These are phyloP conservation scores for Carduelis carduelis DNA, from an alignment of 2,797 vertebrate species.

Conservation along the genomic window DNA sequence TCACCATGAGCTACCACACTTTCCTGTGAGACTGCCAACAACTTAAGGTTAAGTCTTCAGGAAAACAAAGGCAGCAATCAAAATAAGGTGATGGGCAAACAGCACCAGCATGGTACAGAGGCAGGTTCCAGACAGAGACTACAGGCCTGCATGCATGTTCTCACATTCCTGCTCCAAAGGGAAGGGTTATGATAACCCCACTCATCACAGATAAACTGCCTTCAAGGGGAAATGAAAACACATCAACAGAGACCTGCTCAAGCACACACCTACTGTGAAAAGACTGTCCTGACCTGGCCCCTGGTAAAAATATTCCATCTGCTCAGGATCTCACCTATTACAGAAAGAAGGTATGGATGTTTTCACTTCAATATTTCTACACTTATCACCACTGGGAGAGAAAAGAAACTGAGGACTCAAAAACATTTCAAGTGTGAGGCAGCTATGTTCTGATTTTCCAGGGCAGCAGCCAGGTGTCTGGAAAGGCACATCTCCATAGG, in stretches of 20 bases:
- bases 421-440: background rate
- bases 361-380: conserved; percentile 25
- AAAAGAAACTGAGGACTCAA: background rate
- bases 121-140: background rate
- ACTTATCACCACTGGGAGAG: background rate
- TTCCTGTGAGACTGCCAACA: background rate
- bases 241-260: background rate
- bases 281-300: background rate
- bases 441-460: conserved; percentile 12
- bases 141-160: background rate
- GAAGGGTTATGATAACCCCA: background rate
- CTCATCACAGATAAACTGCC: background rate
- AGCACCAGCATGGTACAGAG: background rate
- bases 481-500: conserved; percentile 4
- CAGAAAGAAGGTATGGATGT: background rate
- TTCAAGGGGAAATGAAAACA: conserved; percentile 5
- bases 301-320: conserved; percentile 48
- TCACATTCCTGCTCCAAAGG: background rate
- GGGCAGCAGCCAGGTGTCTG: conserved; percentile 14
- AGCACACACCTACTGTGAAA: background rate
- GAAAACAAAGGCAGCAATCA: background rate
- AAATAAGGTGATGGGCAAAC: background rate
- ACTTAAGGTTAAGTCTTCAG: accelerated
- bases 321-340: conserved; percentile 31
- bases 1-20: background rate